Evolutionary conservation across 1,140 invertebrate genomes (phyloP), one percentile per base, ranked within the genome.

Genomic region (Gryllus bimaculatus): DNA sequence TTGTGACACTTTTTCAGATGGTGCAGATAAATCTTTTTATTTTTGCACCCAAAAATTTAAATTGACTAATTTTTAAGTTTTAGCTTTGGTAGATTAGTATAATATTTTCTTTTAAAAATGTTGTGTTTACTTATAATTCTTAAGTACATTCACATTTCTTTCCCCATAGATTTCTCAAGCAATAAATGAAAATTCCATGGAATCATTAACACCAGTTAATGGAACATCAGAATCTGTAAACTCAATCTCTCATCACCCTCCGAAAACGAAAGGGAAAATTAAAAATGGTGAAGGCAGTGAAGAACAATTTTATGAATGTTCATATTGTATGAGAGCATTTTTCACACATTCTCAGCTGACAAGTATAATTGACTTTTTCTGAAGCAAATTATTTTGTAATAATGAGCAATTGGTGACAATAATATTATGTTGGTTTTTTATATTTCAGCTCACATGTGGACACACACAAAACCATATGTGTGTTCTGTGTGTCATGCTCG

Each of bases 251-350:
- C 54, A 66, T 66, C 54, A 66, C 54, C 54, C 54, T 13, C 54
- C 54, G 48, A 77, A 47, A 78, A 74, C n/a, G 73, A 78, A 54
- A 47, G 73, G 73, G 66, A 74, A n/a, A 74, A 78, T 74, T 20
- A n/a, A n/a, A 78, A 54, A n/a, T 15, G 21, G 47, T 47, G 48
- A 39, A 20, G 66, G 47, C 15, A 39, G 18, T n/a, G 66, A 74
- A 49, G 39, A 66, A 66, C 54, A 66, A 66, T 66, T 66, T 8
- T 74, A 78, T 74, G 78, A 74, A 10, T 78, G 66, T 20, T 39
- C 47, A 47, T 78, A 74, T 21, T 78, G 78, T 74, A 39, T 66
- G 8, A 78, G 47, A 74, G 7, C 78, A 78, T 73, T 78, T 18
- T 49, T 21, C 47, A 78, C 78, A 7, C 78, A 20, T 7, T 78